Percentiles rank a stretch among this genome's conserved stretches.
phyloP scores from a whole-genome alignment of 2,113 vertebrate species.

The Jacana jacana region DNA sequence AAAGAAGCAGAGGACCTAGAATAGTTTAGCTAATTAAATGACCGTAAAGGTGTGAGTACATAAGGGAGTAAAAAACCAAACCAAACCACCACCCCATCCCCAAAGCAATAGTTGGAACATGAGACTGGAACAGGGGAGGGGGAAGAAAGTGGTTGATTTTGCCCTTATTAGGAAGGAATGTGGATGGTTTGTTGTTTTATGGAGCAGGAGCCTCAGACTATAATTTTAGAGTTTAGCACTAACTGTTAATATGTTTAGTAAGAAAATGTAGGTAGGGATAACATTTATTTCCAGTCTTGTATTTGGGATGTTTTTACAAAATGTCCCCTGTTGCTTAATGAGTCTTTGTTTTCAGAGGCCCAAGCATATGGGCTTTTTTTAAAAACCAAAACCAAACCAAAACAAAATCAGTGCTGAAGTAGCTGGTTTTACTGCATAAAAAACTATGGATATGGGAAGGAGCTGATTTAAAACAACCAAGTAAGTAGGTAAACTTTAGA shows the following conservation, averaged over 20 bases:
- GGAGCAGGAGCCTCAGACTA: not conserved
- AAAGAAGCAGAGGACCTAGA: not conserved
- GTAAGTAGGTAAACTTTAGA: not conserved
- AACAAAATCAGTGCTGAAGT: not conserved
- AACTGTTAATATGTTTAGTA: not conserved
- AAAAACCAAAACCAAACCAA: too few relatives aligned
- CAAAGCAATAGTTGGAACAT: not conserved
- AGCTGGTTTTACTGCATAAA: not conserved
- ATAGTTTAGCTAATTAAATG: not conserved
- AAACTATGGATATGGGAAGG: not conserved
- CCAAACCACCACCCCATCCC: not conserved
- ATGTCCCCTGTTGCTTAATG: not conserved
- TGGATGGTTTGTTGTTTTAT: not conserved
- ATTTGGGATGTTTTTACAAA: not conserved
- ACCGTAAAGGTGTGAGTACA: not conserved
- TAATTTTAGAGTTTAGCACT: not conserved
- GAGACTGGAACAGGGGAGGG: rapidly evolving
- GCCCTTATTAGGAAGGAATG: not conserved
- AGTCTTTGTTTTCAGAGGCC: not conserved
- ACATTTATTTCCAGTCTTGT: not conserved
- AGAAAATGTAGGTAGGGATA: not conserved
- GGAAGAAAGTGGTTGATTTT: not conserved
- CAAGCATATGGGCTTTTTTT: not conserved
- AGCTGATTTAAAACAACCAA: not conserved
- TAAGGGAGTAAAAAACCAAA: not conserved